These are phyloP conservation scores for Dasypus novemcinctus DNA, from an alignment of 2,113 vertebrate genomes.

Conservation along the genomic window DNA sequence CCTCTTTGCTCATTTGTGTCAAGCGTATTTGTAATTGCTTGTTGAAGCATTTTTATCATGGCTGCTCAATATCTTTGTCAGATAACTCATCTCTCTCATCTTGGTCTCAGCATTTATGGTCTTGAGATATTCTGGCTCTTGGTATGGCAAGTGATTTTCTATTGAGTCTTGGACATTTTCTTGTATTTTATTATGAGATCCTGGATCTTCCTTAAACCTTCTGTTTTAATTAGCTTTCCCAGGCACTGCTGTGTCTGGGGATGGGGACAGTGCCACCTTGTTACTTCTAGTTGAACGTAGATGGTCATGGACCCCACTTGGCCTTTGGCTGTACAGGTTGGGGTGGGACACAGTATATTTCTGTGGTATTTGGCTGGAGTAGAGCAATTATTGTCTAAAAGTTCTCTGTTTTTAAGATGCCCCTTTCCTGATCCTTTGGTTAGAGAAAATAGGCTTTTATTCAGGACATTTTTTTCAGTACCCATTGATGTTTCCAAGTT, in stretches of 20 bases:
- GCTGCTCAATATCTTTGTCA: background rate
- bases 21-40: background rate
- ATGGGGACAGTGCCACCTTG: too few species aligned
- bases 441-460: background rate
- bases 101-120: too few species aligned
- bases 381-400: background rate
- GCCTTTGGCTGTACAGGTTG: background rate
- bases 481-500: background rate
- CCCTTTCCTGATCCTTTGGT: background rate
- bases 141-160: background rate
- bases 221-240: background rate
- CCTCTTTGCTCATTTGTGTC: background rate
- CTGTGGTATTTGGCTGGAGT: background rate
- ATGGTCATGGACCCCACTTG: background rate
- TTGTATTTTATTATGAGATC: background rate
- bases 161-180: background rate
- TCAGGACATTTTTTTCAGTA: background rate
- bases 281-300: background rate
- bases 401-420: background rate
- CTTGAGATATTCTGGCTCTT: background rate
- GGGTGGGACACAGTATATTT: too few species aligned
- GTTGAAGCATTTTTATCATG: background rate
- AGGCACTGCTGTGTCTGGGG: background rate
- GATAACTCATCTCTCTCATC: background rate
- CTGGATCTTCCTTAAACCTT: background rate